phyloP scores from a whole-genome alignment of 2,797 vertebrate species.

The Aselliscus stoliczkanus region DNA sequence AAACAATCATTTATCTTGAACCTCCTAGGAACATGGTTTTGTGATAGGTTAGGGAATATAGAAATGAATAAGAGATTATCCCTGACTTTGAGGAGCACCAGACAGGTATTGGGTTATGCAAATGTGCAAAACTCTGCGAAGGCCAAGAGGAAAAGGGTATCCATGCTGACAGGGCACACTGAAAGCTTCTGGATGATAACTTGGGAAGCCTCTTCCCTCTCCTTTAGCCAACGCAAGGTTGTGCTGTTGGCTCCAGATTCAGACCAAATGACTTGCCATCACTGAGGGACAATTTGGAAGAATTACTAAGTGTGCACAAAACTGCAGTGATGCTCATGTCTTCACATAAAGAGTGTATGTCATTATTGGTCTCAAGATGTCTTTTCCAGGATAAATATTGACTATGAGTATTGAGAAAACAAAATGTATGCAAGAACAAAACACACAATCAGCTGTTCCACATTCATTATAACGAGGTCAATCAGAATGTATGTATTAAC shows the following conservation, averaged over 20 bases:
- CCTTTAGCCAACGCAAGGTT: neutral
- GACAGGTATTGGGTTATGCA: neutral
- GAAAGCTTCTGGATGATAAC: neutral
- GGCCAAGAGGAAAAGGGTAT: neutral
- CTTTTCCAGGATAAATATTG: slow-evolving; percentile 35
- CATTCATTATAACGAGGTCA: neutral
- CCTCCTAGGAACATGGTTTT: neutral
- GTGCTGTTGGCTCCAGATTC: neutral
- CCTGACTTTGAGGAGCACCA: neutral
- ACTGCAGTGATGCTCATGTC: neutral
- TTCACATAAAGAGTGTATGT: neutral
- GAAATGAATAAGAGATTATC: neutral
- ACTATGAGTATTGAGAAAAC: neutral
- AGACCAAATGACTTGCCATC: neutral
- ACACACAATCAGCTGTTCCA: neutral
- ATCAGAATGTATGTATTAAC: neutral
- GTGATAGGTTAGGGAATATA: neutral
- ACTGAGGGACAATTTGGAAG: neutral
- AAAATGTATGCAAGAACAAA: slow-evolving; percentile 11
- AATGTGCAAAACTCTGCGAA: neutral
- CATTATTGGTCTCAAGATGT: neutral
- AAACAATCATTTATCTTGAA: neutral
- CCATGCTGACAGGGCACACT: neutral
- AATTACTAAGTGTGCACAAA: neutral
- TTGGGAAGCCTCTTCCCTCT: neutral